Conservation (phyloP, 30 jellyfish, hydroid and myxozoan species). For the Hydractinia echinata region DNA sequence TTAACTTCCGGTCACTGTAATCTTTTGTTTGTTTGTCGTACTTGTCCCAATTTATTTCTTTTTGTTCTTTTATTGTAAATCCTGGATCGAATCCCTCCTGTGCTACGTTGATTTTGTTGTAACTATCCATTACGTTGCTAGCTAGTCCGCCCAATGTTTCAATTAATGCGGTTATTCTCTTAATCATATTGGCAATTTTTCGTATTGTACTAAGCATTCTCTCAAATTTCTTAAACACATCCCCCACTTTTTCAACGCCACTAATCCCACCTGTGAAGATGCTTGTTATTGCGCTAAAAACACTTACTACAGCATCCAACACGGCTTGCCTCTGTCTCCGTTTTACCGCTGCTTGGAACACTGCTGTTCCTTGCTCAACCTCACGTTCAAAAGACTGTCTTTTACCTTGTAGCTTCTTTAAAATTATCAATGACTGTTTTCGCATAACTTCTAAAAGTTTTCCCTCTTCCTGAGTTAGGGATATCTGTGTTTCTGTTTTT, state of each 20-base stretch:
- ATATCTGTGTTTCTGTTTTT: no score
- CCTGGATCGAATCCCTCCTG: background rate
- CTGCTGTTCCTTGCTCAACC: background rate
- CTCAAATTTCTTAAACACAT: background rate
- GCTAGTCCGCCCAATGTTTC: background rate
- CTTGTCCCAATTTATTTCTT: background rate
- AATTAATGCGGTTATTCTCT: background rate
- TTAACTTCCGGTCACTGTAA: no score
- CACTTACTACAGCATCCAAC: background rate
- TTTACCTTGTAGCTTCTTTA: no score
- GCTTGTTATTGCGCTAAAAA: background rate
- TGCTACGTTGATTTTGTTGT: background rate
- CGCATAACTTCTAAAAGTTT: no score
- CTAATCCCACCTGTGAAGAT: background rate
- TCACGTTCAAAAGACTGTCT: background rate
- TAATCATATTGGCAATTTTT: background rate
- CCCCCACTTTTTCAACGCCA: background rate
- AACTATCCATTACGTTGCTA: background rate
- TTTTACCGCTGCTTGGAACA: background rate
- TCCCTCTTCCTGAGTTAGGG: no score
- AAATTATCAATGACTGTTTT: no score
- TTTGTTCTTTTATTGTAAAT: background rate
- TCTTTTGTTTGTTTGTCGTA: no score
- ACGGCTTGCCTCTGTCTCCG: background rate
- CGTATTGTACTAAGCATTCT: background rate